phyloP scores from a whole-genome alignment of 1,140 invertebrate genomes.

The Heliconius nattereri region DNA sequence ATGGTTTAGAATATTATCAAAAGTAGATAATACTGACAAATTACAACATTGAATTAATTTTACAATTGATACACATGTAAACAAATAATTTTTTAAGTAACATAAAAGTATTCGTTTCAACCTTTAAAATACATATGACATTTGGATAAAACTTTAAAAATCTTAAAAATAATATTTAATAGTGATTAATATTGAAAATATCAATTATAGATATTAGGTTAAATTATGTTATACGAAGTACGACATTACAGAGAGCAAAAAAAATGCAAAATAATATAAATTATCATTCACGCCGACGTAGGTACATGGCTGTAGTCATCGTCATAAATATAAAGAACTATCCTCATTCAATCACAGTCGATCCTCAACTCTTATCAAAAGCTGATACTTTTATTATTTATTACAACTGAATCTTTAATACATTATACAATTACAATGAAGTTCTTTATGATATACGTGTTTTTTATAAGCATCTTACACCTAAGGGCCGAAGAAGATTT shows the following conservation, averaged over 20 bases:
- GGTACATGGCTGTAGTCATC: conserved; percentile 30
- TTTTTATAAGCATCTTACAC: conserved; percentile 33
- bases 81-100: too few relatives aligned
- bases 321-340: conserved; percentile 56
- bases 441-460: conserved; percentile 41
- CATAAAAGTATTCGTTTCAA: too few relatives aligned
- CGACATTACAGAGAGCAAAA: background rate
- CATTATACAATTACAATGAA: conserved; percentile 42
- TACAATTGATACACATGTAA: too few relatives aligned
- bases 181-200: too few relatives aligned
- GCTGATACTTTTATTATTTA: conserved; percentile 27
- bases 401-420: conserved; percentile 16
- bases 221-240: background rate
- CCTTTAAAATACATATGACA: too few relatives aligned
- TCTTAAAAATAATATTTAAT: too few relatives aligned
- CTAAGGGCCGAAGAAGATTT: conserved; percentile 43
- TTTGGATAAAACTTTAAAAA: too few relatives aligned
- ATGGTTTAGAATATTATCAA: too few relatives aligned
- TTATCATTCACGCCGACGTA: conserved; percentile 28
- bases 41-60: too few relatives aligned
- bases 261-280: background rate
- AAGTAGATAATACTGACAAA: too few relatives aligned
- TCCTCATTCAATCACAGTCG: conserved; percentile 47
- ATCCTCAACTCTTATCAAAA: conserved; percentile 48
- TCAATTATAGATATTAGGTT: background rate